Conservation (phyloP, 1,140 invertebrate species). For the Drosophila lini region DNA sequence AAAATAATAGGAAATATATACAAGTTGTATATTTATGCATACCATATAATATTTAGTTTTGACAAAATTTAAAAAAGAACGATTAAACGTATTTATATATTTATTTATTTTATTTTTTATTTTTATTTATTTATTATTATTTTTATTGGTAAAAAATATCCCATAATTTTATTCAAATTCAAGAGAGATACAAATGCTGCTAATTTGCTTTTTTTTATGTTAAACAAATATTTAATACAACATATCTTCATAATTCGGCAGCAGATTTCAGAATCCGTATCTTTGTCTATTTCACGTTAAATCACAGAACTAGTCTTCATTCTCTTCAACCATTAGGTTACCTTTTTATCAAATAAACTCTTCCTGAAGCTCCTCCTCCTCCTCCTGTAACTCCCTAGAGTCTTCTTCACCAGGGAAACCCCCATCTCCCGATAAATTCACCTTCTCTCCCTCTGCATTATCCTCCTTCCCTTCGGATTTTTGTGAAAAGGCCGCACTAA, state of each 20-base stretch:
- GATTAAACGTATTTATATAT: too few relatives aligned
- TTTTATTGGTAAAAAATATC: too few relatives aligned
- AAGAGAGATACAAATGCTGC: neutral
- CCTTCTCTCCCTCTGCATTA: neutral
- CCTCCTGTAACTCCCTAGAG: neutral
- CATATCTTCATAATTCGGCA: neutral
- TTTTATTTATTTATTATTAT: too few relatives aligned
- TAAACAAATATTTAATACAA: neutral
- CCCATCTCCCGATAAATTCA: too few relatives aligned
- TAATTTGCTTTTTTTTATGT: neutral
- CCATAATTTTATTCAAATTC: too few relatives aligned
- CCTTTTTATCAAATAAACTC: neutral
- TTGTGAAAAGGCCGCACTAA: constrained; percentile 73
- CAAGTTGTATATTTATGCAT: too few relatives aligned
- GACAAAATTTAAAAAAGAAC: too few relatives aligned
- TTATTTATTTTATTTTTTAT: too few relatives aligned
- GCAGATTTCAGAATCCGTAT: neutral
- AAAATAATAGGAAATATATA: too few relatives aligned
- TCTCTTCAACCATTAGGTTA: neutral
- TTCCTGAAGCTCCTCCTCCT: neutral
- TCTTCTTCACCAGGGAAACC: too few relatives aligned
- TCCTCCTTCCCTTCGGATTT: neutral
- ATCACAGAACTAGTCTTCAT: constrained; percentile 2
- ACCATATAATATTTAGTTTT: too few relatives aligned
- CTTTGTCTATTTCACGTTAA: neutral